Evolutionary conservation across 2,888 invertebrate genomes (phyloP).

Genomic region (Didymodactylos carnosus): DNA sequence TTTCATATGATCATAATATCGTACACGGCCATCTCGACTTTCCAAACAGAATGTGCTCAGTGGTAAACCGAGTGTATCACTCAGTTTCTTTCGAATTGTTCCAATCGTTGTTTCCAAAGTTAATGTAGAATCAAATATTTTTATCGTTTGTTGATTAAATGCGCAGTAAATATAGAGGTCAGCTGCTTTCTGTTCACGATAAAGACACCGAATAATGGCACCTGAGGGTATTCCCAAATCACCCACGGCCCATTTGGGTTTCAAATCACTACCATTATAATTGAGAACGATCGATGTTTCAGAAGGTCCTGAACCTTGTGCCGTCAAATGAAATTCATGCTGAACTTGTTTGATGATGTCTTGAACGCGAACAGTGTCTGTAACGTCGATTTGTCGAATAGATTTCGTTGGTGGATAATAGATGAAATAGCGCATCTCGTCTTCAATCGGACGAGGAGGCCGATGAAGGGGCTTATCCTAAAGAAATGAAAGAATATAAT

Average conservation of each 20-base stretch:
- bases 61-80: slow-evolving; percentile 26
- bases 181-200: slow-evolving; percentile 28
- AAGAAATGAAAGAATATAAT: too few species aligned
- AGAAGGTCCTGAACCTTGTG: not conserved
- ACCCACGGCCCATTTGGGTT: slow-evolving; percentile 27
- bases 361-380: not conserved
- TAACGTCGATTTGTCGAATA: not conserved
- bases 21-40: slow-evolving; percentile 19
- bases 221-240: slow-evolving; percentile 30
- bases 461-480: too few species aligned
- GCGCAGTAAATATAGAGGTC: slow-evolving; percentile 11
- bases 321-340: not conserved
- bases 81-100: not conserved
- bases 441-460: too few species aligned
- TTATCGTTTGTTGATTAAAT: not conserved
- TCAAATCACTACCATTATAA: slow-evolving; percentile 28
- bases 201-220: slow-evolving; percentile 24
- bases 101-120: not conserved
- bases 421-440: not conserved
- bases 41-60: slow-evolving; percentile 29
- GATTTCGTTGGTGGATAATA: not conserved
- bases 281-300: slow-evolving; percentile 21
- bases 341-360: not conserved
- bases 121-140: not conserved
- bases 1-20: slow-evolving; percentile 27